These are phyloP conservation scores for Phalacrocorax brasilianus DNA, from an alignment of 2,113 vertebrate species.

Conservation along the genomic window DNA sequence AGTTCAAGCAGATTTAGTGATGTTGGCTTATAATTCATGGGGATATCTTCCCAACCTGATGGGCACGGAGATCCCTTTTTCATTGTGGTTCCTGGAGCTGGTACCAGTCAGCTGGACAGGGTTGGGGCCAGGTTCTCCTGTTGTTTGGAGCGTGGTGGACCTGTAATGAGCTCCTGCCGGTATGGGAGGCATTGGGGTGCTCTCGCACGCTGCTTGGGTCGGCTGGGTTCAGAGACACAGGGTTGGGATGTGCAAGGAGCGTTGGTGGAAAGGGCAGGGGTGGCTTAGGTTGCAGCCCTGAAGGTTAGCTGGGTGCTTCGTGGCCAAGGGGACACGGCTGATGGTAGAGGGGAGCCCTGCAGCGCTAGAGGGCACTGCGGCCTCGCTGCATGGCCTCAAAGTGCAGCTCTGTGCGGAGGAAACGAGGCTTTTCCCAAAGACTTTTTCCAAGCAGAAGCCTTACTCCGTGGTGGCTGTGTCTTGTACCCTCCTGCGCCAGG, in stretches of 20 bases:
- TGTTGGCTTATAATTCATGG: neutral
- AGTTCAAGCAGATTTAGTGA: neutral
- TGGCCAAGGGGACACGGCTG: neutral
- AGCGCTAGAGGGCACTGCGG: conserved; percentile 63
- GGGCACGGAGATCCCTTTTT: neutral
- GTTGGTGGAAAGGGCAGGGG: accelerated
- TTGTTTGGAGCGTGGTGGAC: neutral
- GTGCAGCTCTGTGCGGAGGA: neutral
- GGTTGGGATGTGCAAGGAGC: neutral
- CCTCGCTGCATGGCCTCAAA: neutral
- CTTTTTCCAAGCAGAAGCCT: neutral
- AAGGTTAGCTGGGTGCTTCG: neutral
- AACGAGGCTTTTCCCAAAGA: neutral
- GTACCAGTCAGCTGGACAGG: neutral
- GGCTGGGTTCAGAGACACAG: neutral
- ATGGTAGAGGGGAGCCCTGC: neutral
- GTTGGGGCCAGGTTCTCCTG: neutral
- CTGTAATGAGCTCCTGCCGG: neutral
- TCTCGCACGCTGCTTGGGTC: accelerated
- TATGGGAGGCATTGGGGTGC: accelerated
- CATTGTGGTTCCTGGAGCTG: neutral
- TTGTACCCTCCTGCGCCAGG: neutral
- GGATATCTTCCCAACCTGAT: neutral
- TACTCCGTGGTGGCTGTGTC: neutral
- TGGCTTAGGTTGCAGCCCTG: neutral